Base-by-base conservation (phyloP, 2,888 invertebrate genomes). In the Euproctis similis region DNA sequence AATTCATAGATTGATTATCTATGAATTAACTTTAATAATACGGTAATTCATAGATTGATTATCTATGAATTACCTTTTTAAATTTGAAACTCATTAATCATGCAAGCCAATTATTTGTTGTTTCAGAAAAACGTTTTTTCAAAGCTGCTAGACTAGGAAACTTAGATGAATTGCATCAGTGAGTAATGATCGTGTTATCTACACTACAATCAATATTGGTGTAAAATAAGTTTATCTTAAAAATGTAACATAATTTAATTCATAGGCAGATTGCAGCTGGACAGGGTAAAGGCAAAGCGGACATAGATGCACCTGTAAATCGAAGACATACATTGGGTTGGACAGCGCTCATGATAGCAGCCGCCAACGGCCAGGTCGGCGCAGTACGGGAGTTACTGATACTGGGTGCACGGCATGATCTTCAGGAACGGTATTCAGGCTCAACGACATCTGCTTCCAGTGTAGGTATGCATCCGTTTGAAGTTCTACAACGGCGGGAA, bases 311-410 rank as follows among this genome's bases (percentile, higher is more conserved):
- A 85, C 89, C 18, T 52, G 85, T 91, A 1, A 93, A 96, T 77
- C 61, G 71, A 25, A 85, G 91, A 8, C 95, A 96, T 76, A 53
- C 84, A 12, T 80, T 95, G 24, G 96, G 96, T 26, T 96, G 96
- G 96, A 94, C 94, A 8, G 88, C 94, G 12, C 81, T 96, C 16
- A 94, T 95, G 78, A 88, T 90, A 26, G 96, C 96, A 17, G 91
- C 92, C 6, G 91, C 95, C 18, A 94, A 93, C 76, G 90, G 90
- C 39, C 89, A 89, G 57, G 52, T 77, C 8, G 86, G 86, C 9
- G 86, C 86, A 32, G 87, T 91, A 12, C 78, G 81, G 50, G 78
- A 88, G 42, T 73, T 93, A 35, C 63, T 93, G 30, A 77, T 87
- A n/a, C 85, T 88, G 29, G 95, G 95, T n/a, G 95, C 94, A 12